Conservation (phyloP, 2,113 vertebrate species). For the Sceloporus undulatus region DNA sequence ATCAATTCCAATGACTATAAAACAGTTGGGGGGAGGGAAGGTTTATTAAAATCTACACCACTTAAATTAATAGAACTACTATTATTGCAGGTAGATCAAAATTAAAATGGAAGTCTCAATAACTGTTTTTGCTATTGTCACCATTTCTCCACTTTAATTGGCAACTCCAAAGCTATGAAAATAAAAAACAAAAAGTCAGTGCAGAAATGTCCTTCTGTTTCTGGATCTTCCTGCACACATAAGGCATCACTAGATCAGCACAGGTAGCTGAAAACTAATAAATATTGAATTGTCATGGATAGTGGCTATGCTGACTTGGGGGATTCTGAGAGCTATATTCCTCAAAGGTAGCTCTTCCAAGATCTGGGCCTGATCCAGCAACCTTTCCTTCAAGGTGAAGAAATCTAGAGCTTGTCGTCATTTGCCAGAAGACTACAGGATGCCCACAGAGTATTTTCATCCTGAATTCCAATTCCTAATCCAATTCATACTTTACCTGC, state of each 20-base stretch:
- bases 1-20: conserved; percentile 41
- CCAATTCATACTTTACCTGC: no score
- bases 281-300: neutral
- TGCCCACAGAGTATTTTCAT: no score
- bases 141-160: neutral
- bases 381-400: neutral
- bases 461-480: no score
- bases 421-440: no score
- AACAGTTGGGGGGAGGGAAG: conserved; percentile 30
- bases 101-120: conserved; percentile 30
- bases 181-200: no score
- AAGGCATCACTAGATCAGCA: neutral
- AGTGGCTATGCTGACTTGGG: neutral
- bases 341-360: no score
- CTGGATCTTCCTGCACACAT: neutral
- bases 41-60: conserved; percentile 39
- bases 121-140: conserved; percentile 21
- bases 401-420: no score
- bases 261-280: neutral
- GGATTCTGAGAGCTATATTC: no score
- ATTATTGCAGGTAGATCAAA: conserved; percentile 42
- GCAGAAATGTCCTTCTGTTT: fast-evolving
- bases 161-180: neutral
- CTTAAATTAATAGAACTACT: conserved; percentile 33
- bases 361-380: neutral